Evolutionary conservation across 2,113 vertebrate species (phyloP), one percentile per base, ranked within the genome.

Genomic region (Pomatorhinus ruficollis): DNA sequence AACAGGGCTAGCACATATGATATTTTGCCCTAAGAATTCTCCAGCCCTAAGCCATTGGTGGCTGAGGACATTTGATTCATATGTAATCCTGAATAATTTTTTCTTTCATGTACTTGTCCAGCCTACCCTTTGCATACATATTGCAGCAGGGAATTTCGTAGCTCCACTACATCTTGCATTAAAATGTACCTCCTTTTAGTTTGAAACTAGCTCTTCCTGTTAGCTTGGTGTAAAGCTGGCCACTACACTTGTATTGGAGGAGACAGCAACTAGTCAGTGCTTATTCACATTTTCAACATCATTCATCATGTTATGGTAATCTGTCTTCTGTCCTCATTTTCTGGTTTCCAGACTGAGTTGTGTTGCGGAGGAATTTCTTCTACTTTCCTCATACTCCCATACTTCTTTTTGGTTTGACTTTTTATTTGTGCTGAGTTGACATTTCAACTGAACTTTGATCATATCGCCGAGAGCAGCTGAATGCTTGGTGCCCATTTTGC

Each of bases 221-320:
- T 92, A 15, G 19, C 37, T 49, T 44, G 31, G 25, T 74, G 16
- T 69, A 30, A 33, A 83, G 31, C 64, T 89, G 59, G 30, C 50
- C 19, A 0, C 50, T 83, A 42, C 59, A 18, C 35, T 63, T 90
- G 24, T 77, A n/a, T 56, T 89, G 83, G 63, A 77, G 83, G 54
- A 94, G 76, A 64, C 23, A 69, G 54, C 50, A 83, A 27, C 54
- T 35, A 49, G 31, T 70, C 76, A 66, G n/a, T n/a, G 63, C 76
- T 97, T 95, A 87, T 47, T 96, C 93, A 72, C 39, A 12, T 91
- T 94, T 83, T 75, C 60, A 64, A 28, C 37, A 70, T 84, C 52
- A 30, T 39, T 93, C 28, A 17, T 72, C 33, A 5, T 30, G 7
- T 81, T 77, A 39, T 11, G 5, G 30, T 66, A 60, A 50, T 86